A percentile compares a stretch with the other conserved stretches of the same genome.
Evolutionary conservation across 2,888 invertebrate genomes (phyloP).

Genomic region (Pecten maximus): DNA sequence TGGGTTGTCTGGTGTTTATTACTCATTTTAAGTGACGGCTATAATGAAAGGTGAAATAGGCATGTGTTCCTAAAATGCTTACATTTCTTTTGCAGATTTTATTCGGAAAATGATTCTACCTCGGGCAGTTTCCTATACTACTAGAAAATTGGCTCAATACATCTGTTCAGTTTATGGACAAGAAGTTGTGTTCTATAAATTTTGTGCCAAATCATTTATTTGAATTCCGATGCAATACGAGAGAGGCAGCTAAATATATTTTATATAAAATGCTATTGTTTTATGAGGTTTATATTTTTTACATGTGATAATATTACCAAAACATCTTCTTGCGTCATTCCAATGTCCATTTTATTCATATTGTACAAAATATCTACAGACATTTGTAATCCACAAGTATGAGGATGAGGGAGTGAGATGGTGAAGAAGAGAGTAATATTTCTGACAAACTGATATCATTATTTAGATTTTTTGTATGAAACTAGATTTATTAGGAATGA

Average conservation of each 20-base stretch:
- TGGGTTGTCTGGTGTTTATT: neutral
- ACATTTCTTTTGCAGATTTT: constrained; percentile 43
- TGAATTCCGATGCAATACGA: neutral
- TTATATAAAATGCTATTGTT: neutral
- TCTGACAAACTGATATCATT: neutral
- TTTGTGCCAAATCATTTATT: neutral
- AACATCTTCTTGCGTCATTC: neutral
- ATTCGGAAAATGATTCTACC: constrained; percentile 34
- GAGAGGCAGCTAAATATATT: constrained; percentile 5
- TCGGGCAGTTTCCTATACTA: constrained; percentile 35
- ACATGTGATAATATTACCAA: constrained; percentile 3
- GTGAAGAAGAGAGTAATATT: neutral
- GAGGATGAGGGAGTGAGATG: neutral
- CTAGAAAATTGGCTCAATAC: constrained; percentile 33
- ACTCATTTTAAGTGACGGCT: neutral
- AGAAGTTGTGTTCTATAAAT: constrained; percentile 28
- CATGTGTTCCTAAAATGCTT: constrained; percentile 34
- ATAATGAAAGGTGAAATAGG: neutral
- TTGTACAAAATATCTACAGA: constrained; percentile 6
- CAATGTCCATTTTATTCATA: neutral
- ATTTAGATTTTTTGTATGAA: neutral
- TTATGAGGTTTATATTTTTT: neutral
- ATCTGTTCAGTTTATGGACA: constrained; percentile 35
- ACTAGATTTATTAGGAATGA: neutral
- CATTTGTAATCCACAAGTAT: constrained; percentile 16